Evolutionary conservation across 2,113 vertebrate genomes (phyloP).

Genomic region (Prolemur simus): DNA sequence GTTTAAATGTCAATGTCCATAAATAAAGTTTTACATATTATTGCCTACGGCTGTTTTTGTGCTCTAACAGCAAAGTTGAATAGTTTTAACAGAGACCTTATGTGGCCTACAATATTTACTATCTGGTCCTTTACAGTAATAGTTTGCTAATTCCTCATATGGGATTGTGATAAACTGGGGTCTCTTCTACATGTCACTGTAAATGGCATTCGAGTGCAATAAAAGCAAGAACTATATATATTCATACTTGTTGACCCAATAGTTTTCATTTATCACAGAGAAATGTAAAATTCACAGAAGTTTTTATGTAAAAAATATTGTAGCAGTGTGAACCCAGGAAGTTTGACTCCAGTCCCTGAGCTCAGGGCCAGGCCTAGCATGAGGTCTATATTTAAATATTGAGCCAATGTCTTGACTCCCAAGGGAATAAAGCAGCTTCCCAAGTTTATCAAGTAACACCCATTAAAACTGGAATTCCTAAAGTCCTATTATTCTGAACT

Average conservation of each 20-base stretch:
- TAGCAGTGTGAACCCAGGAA: background rate
- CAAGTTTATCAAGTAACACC: background rate
- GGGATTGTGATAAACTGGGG: background rate
- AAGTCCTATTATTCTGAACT: background rate
- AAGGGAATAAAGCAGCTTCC: background rate
- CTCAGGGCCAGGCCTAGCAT: background rate
- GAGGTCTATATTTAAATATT: background rate
- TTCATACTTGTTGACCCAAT: background rate
- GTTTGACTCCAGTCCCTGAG: background rate
- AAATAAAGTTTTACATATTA: background rate
- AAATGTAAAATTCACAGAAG: slow-evolving; percentile 19
- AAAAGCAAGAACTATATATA: background rate
- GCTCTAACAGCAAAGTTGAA: background rate
- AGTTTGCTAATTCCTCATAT: background rate
- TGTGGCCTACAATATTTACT: background rate
- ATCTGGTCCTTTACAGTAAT: background rate
- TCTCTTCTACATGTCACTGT: background rate
- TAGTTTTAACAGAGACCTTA: background rate
- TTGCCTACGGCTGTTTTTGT: background rate
- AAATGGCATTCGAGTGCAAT: background rate
- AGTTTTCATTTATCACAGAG: background rate
- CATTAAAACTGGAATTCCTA: background rate
- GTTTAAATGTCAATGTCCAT: background rate
- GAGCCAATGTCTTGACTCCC: background rate
- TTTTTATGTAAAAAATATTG: background rate